A percentile compares a stretch with the other conserved stretches of the same genome.
These are phyloP conservation scores for Eospalax fontanierii DNA, from an alignment of 2,797 vertebrate species.

Conservation along the genomic window DNA sequence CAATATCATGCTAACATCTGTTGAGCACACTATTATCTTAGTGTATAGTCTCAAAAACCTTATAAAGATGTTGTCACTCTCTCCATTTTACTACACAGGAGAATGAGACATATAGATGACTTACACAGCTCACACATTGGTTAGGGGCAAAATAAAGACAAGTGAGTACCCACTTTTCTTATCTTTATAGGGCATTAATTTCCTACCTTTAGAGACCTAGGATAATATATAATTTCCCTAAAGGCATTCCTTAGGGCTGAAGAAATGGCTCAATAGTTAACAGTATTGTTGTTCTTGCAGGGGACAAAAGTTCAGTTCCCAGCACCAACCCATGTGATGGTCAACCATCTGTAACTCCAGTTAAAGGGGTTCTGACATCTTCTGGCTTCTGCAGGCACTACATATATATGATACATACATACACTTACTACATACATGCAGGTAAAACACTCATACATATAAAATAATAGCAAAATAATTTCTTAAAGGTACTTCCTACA, in stretches of 20 bases:
- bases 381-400: too few species aligned
- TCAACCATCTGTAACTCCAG: too few species aligned
- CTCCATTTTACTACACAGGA: slow-evolving; percentile 8
- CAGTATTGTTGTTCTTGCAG: too few species aligned
- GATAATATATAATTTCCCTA: slow-evolving; percentile 34
- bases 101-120: not conserved
- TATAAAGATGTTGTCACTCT: not conserved
- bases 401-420: too few species aligned
- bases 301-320: too few species aligned
- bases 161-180: slow-evolving; percentile 5
- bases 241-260: not conserved
- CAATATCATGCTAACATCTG: not conserved
- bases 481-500: not conserved
- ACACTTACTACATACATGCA: too few species aligned
- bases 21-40: not conserved
- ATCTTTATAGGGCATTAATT: not conserved
- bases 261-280: too few species aligned
- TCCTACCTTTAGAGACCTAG: not conserved
- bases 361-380: too few species aligned
- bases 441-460: too few species aligned
- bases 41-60: slow-evolving; percentile 26
- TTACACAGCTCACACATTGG: not conserved
- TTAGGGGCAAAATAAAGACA: slow-evolving; percentile 29
- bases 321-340: too few species aligned
- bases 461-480: not conserved